Base-by-base conservation (phyloP, 2,888 invertebrate genomes). In the Hemistola chrysoprasaria region DNA sequence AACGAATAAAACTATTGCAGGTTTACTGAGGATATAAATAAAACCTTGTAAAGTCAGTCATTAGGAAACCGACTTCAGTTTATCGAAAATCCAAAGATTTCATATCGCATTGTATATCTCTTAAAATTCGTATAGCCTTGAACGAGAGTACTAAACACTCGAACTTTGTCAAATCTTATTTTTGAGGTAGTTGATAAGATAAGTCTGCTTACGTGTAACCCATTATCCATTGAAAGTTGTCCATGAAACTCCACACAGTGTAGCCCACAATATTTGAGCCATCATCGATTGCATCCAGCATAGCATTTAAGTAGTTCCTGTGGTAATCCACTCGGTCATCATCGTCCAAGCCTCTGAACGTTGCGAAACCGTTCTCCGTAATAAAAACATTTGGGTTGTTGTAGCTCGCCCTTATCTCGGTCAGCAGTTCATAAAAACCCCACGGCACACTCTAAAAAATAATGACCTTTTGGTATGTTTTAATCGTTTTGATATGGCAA, bases 161-260 rank as follows among this genome's bases (percentile, higher is more conserved):
- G n/a, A n/a, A n/a, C n/a, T n/a, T n/a, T n/a, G n/a, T n/a, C n/a
- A n/a, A n/a, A n/a, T n/a, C n/a, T n/a, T n/a, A n/a, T n/a, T n/a
- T n/a, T n/a, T n/a, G n/a, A n/a, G n/a, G n/a, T n/a, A n/a, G n/a
- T n/a, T n/a, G n/a, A n/a, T n/a, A n/a, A n/a, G n/a, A n/a, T n/a
- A n/a, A n/a, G n/a, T n/a, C n/a, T n/a, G n/a, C 85, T 84, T 70
- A 90, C 82, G 65, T 72, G 59, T 90, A 92, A 27, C 92, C 92
- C 22, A 55, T 37, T 8, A 67, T 53, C 92, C 92, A 92, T 67
- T 92, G 92, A 53, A 92, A 91, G 59, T 91, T 92, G 56, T 93
- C 92, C 74, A 92, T 78, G 0, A 92, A 68, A 35, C 90, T 90
- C 92, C 92, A 92, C 3, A 85, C 84, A 0, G 88, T 86, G 65